Evolutionary conservation across 2,797 vertebrate genomes (phyloP).

Genomic region (Dendrocincla fuliginosa): DNA sequence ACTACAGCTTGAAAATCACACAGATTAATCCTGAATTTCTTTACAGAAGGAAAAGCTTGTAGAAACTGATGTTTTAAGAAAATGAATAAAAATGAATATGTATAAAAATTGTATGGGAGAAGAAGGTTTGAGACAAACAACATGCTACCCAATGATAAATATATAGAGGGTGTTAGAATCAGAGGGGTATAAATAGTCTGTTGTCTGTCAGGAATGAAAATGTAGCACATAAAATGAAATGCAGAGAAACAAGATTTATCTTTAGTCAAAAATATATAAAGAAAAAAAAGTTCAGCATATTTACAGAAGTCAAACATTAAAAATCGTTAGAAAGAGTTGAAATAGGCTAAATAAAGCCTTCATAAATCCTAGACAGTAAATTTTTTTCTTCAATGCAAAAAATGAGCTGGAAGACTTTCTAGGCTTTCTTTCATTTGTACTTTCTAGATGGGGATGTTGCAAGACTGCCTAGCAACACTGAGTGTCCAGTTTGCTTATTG

Average conservation of each 20-base stretch:
- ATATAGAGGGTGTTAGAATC: neutral
- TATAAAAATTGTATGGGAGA: neutral
- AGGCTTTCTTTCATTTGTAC: neutral
- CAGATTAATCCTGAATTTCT: neutral
- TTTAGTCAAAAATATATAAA: neutral
- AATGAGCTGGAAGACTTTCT: neutral
- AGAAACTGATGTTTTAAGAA: neutral
- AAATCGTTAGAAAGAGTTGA: neutral
- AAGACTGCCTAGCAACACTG: neutral
- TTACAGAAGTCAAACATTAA: neutral
- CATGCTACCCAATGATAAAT: neutral
- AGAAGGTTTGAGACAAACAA: constrained; percentile 5
- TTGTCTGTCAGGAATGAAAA: constrained; percentile 10
- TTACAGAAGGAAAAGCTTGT: neutral
- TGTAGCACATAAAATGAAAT: neutral
- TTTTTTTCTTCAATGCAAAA: neutral
- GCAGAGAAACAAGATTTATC: neutral
- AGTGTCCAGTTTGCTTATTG: neutral
- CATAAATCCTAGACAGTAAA: neutral
- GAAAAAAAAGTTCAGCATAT: neutral
- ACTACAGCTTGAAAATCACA: neutral
- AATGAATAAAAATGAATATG: neutral
- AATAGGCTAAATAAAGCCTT: neutral
- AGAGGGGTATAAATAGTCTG: neutral
- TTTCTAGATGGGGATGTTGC: neutral